Evolutionary conservation across 2,797 vertebrate species (phyloP).

Genomic region (Falco berigora): DNA sequence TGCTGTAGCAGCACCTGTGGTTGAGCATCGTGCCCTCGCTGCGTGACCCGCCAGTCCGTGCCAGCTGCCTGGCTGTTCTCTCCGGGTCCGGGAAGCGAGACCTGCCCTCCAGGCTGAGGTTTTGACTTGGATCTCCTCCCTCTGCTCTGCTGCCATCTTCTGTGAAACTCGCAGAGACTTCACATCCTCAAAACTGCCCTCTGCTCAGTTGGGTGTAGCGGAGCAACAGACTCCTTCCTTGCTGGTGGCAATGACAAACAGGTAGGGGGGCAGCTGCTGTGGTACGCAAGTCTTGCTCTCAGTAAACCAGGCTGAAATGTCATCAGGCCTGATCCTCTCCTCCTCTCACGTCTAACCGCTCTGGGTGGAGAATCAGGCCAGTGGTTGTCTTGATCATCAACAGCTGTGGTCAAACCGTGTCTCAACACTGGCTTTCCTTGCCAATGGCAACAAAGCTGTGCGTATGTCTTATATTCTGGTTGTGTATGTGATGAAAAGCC

Average conservation of each 20-base stretch:
- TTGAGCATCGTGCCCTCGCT: background rate
- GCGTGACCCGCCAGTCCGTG: fast-evolving
- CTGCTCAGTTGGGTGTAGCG: background rate
- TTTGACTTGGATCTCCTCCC: background rate
- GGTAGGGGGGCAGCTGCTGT: fast-evolving
- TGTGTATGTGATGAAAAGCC: conserved; percentile 33
- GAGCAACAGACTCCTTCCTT: background rate
- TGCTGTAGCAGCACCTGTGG: background rate
- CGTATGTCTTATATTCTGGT: background rate
- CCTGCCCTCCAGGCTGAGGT: background rate
- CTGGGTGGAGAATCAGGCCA: background rate
- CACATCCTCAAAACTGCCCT: background rate
- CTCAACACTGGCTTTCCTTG: background rate
- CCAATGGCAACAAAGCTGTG: background rate
- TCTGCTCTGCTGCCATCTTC: background rate
- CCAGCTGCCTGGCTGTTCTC: background rate
- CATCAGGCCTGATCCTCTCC: background rate
- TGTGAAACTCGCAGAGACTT: background rate
- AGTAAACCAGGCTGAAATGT: background rate
- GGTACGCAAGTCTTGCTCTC: background rate
- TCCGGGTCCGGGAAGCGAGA: background rate
- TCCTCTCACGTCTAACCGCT: background rate
- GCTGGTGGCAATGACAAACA: background rate
- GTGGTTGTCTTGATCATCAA: background rate
- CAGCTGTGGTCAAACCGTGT: background rate